phyloP scores from a whole-genome alignment of 2,113 vertebrate species.

The Menura novaehollandiae region DNA sequence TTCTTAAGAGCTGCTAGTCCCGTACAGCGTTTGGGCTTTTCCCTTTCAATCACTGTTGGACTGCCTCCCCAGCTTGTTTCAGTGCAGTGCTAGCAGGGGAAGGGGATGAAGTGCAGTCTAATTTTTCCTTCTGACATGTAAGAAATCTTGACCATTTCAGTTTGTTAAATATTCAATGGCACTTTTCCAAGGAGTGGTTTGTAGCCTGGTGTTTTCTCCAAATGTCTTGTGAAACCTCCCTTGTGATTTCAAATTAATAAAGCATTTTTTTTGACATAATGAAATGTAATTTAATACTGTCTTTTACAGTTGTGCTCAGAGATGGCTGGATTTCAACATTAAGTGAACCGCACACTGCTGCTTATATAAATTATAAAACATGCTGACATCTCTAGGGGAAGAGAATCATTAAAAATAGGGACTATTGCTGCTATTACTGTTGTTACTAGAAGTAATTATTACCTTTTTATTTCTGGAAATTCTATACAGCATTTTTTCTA shows the following conservation, averaged over 20 bases:
- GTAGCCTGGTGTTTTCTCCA: neutral
- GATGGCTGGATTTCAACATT: neutral
- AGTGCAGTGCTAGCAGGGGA: neutral
- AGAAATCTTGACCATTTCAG: neutral
- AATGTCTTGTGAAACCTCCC: neutral
- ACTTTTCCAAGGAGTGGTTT: neutral
- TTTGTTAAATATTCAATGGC: neutral
- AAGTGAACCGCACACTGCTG: neutral
- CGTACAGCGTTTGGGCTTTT: neutral
- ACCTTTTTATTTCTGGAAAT: constrained; percentile 20
- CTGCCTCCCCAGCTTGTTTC: neutral
- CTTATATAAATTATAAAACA: constrained; percentile 3
- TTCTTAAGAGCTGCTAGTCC: neutral
- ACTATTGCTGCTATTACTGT: neutral
- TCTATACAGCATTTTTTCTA: neutral
- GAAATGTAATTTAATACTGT: neutral
- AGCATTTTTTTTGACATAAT: neutral
- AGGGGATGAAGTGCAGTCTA: neutral
- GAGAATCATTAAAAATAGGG: neutral
- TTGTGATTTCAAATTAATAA: neutral
- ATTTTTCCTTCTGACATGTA: neutral
- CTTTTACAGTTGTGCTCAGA: neutral
- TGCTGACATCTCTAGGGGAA: neutral
- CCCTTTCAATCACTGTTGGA: neutral
- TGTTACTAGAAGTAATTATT: constrained; percentile 9